Conservation (phyloP, 1,140 invertebrate species). For the Triops longicaudatus region DNA sequence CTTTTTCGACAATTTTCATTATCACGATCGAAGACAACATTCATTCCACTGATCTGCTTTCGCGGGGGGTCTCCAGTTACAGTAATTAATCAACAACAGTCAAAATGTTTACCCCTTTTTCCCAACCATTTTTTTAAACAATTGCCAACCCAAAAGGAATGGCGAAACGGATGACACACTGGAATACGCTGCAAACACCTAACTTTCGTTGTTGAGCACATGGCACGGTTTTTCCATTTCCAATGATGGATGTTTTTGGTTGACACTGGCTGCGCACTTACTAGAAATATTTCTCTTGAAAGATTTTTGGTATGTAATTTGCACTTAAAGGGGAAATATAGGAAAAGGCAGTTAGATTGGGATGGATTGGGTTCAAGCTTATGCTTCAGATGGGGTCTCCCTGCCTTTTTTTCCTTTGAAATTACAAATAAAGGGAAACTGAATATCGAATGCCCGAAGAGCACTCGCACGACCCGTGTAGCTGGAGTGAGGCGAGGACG, state of each 20-base stretch:
- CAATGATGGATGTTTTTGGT: neutral
- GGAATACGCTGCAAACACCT: neutral
- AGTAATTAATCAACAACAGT: too few relatives aligned
- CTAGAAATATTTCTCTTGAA: too few relatives aligned
- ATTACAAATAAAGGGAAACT: neutral
- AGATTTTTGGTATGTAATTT: neutral
- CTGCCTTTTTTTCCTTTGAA: neutral
- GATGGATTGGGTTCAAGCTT: neutral
- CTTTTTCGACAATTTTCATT: neutral
- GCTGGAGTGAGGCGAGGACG: slow-evolving; percentile 4
- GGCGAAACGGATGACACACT: too few relatives aligned
- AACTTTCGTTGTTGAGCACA: neutral
- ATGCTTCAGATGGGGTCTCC: too few relatives aligned
- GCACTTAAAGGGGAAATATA: neutral
- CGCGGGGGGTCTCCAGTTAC: too few relatives aligned
- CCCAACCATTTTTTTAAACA: too few relatives aligned
- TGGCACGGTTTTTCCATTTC: neutral
- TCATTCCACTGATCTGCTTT: too few relatives aligned
- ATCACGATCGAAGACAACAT: neutral
- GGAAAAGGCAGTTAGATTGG: neutral
- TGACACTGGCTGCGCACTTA: too few relatives aligned
- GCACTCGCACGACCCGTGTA: neutral
- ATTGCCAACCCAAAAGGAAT: too few relatives aligned
- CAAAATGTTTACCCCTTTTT: too few relatives aligned
- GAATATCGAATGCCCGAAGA: neutral